Evolutionary conservation across 2,888 invertebrate species (phyloP).

Genomic region (Iselma pallidipennis): DNA sequence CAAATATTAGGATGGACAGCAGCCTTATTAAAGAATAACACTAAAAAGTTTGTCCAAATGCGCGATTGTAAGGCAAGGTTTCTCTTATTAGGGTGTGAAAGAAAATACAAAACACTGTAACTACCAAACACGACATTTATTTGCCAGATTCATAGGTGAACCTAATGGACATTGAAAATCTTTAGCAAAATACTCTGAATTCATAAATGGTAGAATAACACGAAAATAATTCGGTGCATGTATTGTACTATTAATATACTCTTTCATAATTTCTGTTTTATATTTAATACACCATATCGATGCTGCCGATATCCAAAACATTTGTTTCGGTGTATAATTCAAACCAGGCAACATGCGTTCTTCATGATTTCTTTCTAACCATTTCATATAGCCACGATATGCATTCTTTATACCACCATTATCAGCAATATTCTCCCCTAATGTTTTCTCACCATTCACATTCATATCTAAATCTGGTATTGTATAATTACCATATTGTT

Average conservation of each 20-base stretch:
- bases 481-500: slow-evolving; percentile 86
- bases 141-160: slow-evolving; percentile 60
- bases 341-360: slow-evolving; percentile 73
- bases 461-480: slow-evolving; percentile 70
- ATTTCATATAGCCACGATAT: slow-evolving; percentile 75
- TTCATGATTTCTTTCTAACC: slow-evolving; percentile 66
- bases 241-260: slow-evolving; percentile 73
- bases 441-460: slow-evolving; percentile 53
- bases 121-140: slow-evolving; percentile 54
- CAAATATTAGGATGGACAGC: too few species aligned
- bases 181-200: slow-evolving; percentile 59
- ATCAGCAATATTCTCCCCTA: slow-evolving; percentile 71
- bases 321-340: slow-evolving; percentile 64
- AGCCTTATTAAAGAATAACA: too few species aligned
- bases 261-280: slow-evolving; percentile 65
- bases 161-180: slow-evolving; percentile 61
- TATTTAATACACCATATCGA: slow-evolving; percentile 82
- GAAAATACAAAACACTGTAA: not conserved
- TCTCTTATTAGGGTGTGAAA: too few species aligned
- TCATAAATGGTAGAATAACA: slow-evolving; percentile 61
- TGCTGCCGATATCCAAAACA: slow-evolving; percentile 81
- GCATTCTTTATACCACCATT: slow-evolving; percentile 87
- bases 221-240: slow-evolving; percentile 61
- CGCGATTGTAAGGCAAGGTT: too few species aligned
- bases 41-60: too few species aligned